Conservation (phyloP, 1,140 invertebrate species). For the Nymphalis io region DNA sequence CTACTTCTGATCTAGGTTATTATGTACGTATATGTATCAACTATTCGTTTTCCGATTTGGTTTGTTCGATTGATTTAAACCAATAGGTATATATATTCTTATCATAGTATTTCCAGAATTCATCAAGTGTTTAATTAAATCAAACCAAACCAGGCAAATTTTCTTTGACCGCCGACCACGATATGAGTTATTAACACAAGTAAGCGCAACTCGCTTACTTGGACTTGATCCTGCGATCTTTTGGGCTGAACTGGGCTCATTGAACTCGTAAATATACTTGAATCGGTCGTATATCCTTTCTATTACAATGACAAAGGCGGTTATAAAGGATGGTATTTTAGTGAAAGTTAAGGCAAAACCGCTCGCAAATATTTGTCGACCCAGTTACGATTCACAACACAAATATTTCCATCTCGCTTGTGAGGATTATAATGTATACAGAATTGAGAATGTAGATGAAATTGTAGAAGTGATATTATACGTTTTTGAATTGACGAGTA, state of each 20-base stretch:
- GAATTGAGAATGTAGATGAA: neutral
- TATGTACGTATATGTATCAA: neutral
- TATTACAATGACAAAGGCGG: neutral
- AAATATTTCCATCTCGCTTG: constrained; percentile 1
- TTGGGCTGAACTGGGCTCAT: too few species aligned
- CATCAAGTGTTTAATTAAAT: too few species aligned
- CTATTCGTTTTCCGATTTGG: too few species aligned
- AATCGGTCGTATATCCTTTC: neutral
- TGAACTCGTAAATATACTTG: too few species aligned
- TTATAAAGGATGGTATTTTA: neutral
- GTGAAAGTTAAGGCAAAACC: neutral
- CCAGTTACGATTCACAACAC: constrained; percentile 12
- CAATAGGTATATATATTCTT: too few species aligned
- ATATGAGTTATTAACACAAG: too few species aligned
- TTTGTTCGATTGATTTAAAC: too few species aligned
- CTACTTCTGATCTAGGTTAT: neutral
- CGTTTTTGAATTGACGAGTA: neutral
- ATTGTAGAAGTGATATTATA: neutral
- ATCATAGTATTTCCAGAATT: too few species aligned
- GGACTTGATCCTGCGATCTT: too few species aligned
- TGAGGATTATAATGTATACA: neutral
- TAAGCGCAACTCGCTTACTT: too few species aligned
- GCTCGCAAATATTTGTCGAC: constrained; percentile 16
- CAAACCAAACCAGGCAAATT: too few species aligned
- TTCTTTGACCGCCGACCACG: too few species aligned